These are phyloP conservation scores for Coregonus ussuriensis DNA, from an alignment of 2,797 vertebrate genomes.

Conservation along the genomic window DNA sequence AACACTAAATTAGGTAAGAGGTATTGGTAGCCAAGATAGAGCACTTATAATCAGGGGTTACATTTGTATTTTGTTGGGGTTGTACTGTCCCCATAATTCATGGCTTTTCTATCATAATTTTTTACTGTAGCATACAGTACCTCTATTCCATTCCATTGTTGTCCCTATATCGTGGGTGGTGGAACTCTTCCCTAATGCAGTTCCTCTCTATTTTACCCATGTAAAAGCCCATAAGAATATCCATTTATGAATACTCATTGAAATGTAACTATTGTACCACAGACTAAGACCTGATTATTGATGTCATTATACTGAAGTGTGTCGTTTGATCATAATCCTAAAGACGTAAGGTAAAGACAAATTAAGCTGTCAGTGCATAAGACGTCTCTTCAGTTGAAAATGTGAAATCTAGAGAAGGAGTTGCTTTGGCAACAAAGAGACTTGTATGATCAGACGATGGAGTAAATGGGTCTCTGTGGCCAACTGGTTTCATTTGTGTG, in stretches of 20 bases:
- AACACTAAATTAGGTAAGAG: too few species aligned
- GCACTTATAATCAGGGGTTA: too few species aligned
- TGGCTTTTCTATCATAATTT: too few species aligned
- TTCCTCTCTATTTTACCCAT: too few species aligned
- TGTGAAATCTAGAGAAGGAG: conserved; percentile 30
- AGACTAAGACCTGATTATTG: conserved; percentile 13
- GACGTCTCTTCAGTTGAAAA: not conserved
- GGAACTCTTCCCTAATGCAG: too few species aligned
- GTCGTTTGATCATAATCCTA: not conserved
- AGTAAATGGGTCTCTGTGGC: conserved; percentile 38
- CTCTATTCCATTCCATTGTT: too few species aligned
- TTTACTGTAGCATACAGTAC: too few species aligned
- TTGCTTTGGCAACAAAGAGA: conserved; percentile 57
- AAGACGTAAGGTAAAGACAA: not conserved
- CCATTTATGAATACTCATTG: not conserved
- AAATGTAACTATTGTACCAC: not conserved
- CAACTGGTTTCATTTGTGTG: conserved; percentile 41
- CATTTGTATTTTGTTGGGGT: too few species aligned
- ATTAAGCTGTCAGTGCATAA: not conserved
- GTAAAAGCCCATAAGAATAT: not conserved
- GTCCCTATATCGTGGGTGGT: not conserved
- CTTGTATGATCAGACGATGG: conserved; percentile 40
- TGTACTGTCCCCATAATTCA: too few species aligned
- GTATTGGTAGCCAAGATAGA: too few species aligned
- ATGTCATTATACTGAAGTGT: conserved; percentile 1